Evolutionary conservation across 2,797 vertebrate species (phyloP), one percentile per base, ranked within the genome.

Genomic region (Phoxinus dragarum): DNA sequence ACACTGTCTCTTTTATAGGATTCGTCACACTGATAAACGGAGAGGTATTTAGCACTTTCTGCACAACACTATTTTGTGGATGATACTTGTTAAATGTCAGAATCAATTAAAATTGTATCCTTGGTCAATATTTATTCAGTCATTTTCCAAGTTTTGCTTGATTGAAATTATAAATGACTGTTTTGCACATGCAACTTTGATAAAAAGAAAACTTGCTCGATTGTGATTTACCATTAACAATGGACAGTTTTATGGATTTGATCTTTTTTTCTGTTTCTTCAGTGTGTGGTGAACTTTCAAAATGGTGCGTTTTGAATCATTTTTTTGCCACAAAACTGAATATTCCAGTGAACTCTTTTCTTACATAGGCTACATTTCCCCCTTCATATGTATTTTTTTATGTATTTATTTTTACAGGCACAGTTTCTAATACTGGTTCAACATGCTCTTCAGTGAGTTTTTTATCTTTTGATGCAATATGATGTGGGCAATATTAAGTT

Each of bases 11-110:
- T 84, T 79, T 72, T 38, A 56, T 31, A 85, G 83, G 76, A 2
- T 27, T 72, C 3, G 1, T 79, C 52, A 49, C 76, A 61, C 38
- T 61, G 19, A 79, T 68, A 61, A 61, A 64, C 0, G 34, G 75
- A 23, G 21, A 85, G 83, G 83, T 85, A 85, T 71, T 59, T 8
- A 47, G 11, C 16, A 27, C 59, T 75, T 67, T 67, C 6, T 69
- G 7, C 17, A 14, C 38, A 36, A 1, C 3, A 17, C 38, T 38
- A 9, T 38, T 66, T 52, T 52, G 6, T 40, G 8, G 11, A 67
- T 84, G 31, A 23, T 40, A 14, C 38, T 59, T 69, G 1, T 38
- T 54, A 71, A 56, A 38, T 40, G 10, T 8, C 40, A n/a, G 5
- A 76, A 12, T 36, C 47, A 6, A 36, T 19, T 31, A 7, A 11